Evolutionary conservation across 2,888 invertebrate species (phyloP), one percentile per base, ranked within the genome.

Genomic region (Eristalinus sepulchralis): DNA sequence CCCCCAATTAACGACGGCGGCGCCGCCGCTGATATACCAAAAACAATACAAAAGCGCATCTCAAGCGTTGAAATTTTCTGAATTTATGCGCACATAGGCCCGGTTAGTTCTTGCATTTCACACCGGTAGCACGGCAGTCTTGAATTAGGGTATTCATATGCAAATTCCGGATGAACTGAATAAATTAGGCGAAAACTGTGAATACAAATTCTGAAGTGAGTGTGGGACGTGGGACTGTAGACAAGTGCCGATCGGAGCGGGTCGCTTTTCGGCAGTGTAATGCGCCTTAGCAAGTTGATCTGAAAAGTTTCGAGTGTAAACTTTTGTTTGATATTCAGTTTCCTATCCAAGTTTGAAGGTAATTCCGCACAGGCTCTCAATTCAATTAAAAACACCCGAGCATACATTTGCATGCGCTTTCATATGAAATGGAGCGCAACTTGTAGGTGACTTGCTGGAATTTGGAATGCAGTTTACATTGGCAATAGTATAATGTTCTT

Each of bases 101-200:
- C 62, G 62, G 73, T 73, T 70, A 20, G 68, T 78, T 78, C 20
- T 33, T 59, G 36, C 70, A 64, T 22, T 63, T 62, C 34, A 57
- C 81, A 31, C 47, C 17, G 68, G 34, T 39, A 70, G 76, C 72
- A 57, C 59, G 73, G 57, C 34, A 71, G 59, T 72, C 79, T 71
- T 63, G 71, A 86, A 78, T 73, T 77, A 66, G 70, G 75, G 79
- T 78, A 86, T 86, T 86, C 83, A 86, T 83, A 86, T 86, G 86
- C 79, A 86, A 86, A 86, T 86, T 86, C 66, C 75, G 75, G 75
- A 86, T 79, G 79, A 83, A 86, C 75, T 86, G 83, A 83, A 86
- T 83, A 83, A 82, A 70, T 78, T 82, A 86, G 71, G 34, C 73
- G 82, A 73, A 60, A 47, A 67, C 82, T 57, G 59, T 85, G 85